Evolutionary conservation across 2,797 vertebrate species (phyloP).

Genomic region (Clarias laeviceps): DNA sequence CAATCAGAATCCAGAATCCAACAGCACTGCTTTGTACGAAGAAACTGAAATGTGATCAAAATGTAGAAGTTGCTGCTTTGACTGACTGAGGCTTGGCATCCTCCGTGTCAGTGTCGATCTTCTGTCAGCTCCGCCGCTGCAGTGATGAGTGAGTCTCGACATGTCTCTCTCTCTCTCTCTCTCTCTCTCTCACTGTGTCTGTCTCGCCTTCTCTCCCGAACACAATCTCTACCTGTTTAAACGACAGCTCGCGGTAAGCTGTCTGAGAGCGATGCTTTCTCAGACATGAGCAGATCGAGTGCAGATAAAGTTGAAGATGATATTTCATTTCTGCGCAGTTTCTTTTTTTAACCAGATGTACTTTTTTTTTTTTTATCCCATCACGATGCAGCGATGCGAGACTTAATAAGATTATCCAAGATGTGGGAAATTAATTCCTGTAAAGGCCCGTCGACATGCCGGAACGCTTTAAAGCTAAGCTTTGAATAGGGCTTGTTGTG

Average conservation of each 20-base stretch:
- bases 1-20: not conserved
- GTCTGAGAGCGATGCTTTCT: constrained; percentile 12
- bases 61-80: constrained; percentile 34
- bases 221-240: constrained; percentile 57
- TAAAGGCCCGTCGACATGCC: not conserved
- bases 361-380: not conserved
- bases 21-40: not conserved
- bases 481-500: constrained; percentile 52
- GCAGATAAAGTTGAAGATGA: not conserved
- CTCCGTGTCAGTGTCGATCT: constrained; percentile 40
- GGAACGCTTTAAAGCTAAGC: constrained; percentile 54
- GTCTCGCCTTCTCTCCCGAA: constrained; percentile 49
- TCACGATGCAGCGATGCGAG: not conserved
- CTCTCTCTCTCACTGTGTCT: constrained; percentile 48
- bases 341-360: not conserved
- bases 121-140: constrained; percentile 55
- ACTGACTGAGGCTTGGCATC: constrained; percentile 46
- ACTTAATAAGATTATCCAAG: constrained; percentile 1
- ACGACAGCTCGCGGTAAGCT: constrained; percentile 41
- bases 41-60: not conserved
- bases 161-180: constrained; percentile 22
- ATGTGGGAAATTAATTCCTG: constrained; percentile 5
- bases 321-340: not conserved
- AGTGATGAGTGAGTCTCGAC: constrained; percentile 55
- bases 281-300: constrained; percentile 2